These are phyloP conservation scores for Tragelaphus strepsiceros DNA, from an alignment of 2,113 vertebrate species.

Conservation along the genomic window DNA sequence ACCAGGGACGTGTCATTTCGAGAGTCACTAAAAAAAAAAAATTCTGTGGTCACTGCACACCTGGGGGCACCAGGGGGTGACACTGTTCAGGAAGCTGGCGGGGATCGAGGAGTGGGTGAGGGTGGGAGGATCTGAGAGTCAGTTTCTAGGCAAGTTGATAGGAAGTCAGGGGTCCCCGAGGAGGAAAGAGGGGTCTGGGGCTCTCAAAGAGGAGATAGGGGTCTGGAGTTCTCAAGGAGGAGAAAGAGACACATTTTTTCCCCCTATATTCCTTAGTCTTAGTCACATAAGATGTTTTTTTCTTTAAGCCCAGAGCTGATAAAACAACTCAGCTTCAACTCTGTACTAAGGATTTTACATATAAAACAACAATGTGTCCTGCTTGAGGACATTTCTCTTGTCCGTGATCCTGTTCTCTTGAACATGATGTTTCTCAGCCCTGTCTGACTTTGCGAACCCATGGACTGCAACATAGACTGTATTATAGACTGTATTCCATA, in stretches of 20 bases:
- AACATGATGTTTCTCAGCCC: background rate
- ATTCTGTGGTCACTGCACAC: too few relatives aligned
- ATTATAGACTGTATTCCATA: too few relatives aligned
- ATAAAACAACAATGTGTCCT: background rate
- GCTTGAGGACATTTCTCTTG: background rate
- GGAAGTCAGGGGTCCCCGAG: background rate
- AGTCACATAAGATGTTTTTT: background rate
- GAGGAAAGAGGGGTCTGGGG: background rate
- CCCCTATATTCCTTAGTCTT: background rate
- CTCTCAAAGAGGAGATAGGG: background rate
- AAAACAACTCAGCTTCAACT: background rate
- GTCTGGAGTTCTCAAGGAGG: background rate
- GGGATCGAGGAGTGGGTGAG: accelerated
- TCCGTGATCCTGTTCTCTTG: background rate
- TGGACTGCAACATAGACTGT: background rate
- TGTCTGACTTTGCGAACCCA: background rate
- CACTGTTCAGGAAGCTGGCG: background rate
- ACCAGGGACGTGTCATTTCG: background rate
- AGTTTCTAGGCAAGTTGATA: background rate
- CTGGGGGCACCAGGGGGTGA: background rate
- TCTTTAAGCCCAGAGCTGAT: background rate
- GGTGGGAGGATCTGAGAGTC: background rate
- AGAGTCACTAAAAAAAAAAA: background rate
- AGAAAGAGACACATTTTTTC: background rate
- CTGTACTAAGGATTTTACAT: background rate